Evolutionary conservation across 2,797 vertebrate genomes (phyloP), one percentile per base, ranked within the genome.

Genomic region (Diceros bicornis): DNA sequence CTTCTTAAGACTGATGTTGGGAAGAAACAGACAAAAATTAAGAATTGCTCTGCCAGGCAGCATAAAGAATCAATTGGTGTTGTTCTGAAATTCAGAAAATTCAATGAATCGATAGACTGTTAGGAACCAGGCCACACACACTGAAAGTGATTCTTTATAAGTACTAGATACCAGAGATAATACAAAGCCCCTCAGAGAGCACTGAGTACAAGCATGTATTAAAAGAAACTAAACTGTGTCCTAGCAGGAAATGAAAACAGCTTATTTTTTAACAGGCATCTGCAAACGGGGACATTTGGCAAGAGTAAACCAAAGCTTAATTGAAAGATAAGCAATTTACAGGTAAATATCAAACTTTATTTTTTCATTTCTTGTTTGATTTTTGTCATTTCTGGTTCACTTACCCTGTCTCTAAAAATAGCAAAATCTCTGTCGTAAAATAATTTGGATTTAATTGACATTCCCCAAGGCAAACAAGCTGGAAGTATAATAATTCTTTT

Each of bases 11-110:
- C 81, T 93, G 79, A 95, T 93, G 66, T 82, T 97, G 91, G 97
- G 78, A 94, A 98, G 94, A 98, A 98, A 95, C 89, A 97, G 95
- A 97, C 93, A 96, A 98, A 98, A 98, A 98, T 97, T 96, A 97
- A 95, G 94, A 98, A 98, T 96, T 97, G 4, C 75, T 96, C 92
- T 97, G 72, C 95, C 72, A 97, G 29, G 95, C 64, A 92, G 29
- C 87, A 96, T 83, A 94, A 97, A 75, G 61, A 96, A 87, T 97
- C 96, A 92, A 90, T 85, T 96, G 95, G n/a, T 83, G 69, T 97
- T 93, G 97, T 95, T 98, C 96, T 97, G 78, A 97, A 94, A 88
- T 97, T 98, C 89, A 97, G 62, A 82, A 88, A 64, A 85, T 83
- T 96, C 84, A 94, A 77, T 97, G 97, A 98, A 98, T 97, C 23